Conservation (phyloP, 2,888 invertebrate genomes). For the Habroteleia sp. region DNA sequence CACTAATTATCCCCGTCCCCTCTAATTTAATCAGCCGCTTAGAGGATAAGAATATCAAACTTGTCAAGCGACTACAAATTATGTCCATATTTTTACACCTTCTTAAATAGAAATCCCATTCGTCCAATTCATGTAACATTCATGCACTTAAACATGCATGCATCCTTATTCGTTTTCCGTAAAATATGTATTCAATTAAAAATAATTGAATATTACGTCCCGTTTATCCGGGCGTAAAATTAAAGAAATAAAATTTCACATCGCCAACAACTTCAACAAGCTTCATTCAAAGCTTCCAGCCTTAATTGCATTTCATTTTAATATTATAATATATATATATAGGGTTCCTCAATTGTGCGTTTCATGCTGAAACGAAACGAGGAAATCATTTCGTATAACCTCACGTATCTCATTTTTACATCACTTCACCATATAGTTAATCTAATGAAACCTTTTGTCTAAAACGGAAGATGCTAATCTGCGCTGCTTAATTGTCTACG, state of each 20-base stretch:
- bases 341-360: slow-evolving; percentile 8
- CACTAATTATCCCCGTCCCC: no score
- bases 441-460: slow-evolving; percentile 49
- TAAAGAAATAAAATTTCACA: slow-evolving; percentile 9
- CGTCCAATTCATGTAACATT: no score
- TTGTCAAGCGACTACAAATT: no score
- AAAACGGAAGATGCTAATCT: slow-evolving; percentile 52
- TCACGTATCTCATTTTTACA: slow-evolving; percentile 27
- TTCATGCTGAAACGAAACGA: slow-evolving; percentile 24
- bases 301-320: slow-evolving; percentile 18
- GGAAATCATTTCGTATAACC: slow-evolving; percentile 41
- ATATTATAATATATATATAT: slow-evolving; percentile 21
- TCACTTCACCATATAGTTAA: slow-evolving; percentile 32
- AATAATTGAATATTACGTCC: slow-evolving; percentile 8
- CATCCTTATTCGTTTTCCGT: no score
- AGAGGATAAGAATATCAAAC: no score
- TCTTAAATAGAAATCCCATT: no score
- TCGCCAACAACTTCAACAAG: not conserved
- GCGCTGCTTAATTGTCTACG: slow-evolving; percentile 44
- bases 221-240: slow-evolving; percentile 8
- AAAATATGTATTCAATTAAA: slow-evolving; percentile 11
- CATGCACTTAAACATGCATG: no score
- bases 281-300: not conserved
- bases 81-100: no score
- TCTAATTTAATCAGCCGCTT: no score